Evolutionary conservation across 2,797 vertebrate species (phyloP).

Genomic region (Lutjanus campechanus): DNA sequence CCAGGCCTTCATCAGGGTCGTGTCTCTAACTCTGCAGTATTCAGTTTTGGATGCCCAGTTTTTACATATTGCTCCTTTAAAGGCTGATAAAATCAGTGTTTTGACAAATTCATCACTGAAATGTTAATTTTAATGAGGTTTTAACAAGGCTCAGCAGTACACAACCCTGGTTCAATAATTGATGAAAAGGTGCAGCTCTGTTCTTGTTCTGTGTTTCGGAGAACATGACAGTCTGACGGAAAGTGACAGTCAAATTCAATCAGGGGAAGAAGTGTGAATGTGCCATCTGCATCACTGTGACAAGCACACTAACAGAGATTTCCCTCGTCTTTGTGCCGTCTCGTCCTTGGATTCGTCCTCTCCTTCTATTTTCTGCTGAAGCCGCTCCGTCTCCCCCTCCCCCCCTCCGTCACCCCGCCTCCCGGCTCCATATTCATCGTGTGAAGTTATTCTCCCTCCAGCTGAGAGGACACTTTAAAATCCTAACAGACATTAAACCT

Average conservation of each 20-base stretch:
- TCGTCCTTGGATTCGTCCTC: conserved; percentile 53
- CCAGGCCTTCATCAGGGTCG: too few relatives aligned
- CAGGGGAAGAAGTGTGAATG: conserved; percentile 39
- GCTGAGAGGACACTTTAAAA: conserved; percentile 23
- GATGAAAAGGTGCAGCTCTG: conserved; percentile 17
- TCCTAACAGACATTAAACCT: conserved; percentile 44
- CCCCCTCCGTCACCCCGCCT: not conserved
- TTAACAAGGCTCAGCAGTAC: not conserved
- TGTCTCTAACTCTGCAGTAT: too few relatives aligned
- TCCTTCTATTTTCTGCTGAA: not conserved
- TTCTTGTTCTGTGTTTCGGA: not conserved
- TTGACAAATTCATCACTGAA: not conserved
- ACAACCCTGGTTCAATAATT: conserved; percentile 9
- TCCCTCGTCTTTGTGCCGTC: conserved; percentile 18
- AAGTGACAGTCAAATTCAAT: conserved; percentile 35
- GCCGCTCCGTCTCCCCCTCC: not conserved
- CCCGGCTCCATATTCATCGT: conserved; percentile 18
- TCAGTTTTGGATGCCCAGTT: too few relatives aligned
- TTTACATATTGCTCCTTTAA: not conserved
- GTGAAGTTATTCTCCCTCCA: conserved; percentile 26
- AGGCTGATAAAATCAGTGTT: not conserved
- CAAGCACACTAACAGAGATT: not conserved
- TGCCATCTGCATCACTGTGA: conserved; percentile 39
- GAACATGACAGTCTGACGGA: conserved; percentile 20
- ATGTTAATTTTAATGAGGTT: not conserved